Conservation (phyloP, 1,140 invertebrate species). For the Lysiphlebus fabarum region DNA sequence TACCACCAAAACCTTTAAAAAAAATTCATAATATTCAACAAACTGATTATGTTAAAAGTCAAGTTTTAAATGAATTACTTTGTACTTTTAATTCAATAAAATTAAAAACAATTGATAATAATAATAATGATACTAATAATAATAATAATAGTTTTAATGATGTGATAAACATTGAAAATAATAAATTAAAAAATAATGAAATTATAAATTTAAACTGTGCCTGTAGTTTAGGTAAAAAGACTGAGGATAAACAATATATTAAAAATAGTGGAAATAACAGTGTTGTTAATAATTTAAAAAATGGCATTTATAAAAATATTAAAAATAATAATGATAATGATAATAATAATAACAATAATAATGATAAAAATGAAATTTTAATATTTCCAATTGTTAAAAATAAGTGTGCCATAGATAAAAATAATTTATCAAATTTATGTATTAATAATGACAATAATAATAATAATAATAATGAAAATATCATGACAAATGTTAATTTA, state of each 20-base stretch:
- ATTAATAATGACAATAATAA: conserved; percentile 44
- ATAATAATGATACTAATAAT: conserved; percentile 6
- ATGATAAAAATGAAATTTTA: too few relatives aligned
- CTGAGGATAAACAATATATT: conserved; percentile 33
- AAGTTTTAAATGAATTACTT: conserved; percentile 46
- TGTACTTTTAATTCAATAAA: conserved; percentile 45
- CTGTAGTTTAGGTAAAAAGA: conserved; percentile 38
- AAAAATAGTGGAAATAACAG: conserved; percentile 6
- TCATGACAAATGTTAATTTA: conserved; percentile 32
- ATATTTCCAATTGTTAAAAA: conserved; percentile 14
- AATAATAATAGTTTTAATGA: not conserved
- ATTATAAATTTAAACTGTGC: conserved; percentile 3
- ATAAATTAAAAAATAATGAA: not conserved
- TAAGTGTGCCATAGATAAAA: conserved; percentile 48
- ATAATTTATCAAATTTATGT: conserved; percentile 24
- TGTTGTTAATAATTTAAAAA: not conserved
- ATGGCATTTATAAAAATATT: not conserved
- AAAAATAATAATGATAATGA: conserved; percentile 6
- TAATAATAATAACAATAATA: conserved; percentile 8
- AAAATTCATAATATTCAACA: conserved; percentile 18
- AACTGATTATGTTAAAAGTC: conserved; percentile 31
- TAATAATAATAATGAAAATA: conserved; percentile 40
- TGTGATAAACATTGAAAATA: not conserved
- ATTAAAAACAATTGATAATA: conserved; percentile 35
- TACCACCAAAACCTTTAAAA: not conserved